Evolutionary conservation across 23 tunicate species (phyloP).

Genomic region (Ciona savignyi): DNA sequence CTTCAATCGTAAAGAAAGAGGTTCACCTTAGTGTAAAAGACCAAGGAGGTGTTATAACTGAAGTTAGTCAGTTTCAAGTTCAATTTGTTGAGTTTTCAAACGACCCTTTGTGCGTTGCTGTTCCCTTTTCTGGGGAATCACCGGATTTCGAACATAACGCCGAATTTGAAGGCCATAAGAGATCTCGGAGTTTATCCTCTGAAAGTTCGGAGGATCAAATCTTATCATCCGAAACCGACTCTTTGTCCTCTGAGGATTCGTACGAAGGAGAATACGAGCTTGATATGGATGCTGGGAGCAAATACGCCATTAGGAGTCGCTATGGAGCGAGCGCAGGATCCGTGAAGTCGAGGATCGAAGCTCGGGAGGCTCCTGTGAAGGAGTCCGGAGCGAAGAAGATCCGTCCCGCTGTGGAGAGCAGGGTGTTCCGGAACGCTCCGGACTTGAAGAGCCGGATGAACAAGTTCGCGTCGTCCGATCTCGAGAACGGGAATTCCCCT

Average conservation of each 20-base stretch:
- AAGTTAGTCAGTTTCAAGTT: background rate
- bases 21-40: background rate
- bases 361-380: slow-evolving; percentile 29
- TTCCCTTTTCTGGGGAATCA: background rate
- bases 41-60: background rate
- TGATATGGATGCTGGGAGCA: slow-evolving; percentile 30
- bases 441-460: slow-evolving; percentile 66
- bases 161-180: background rate
- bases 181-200: background rate
- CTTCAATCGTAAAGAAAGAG: background rate
- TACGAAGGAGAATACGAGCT: slow-evolving; percentile 4
- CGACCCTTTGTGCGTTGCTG: background rate
- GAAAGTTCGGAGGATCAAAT: background rate
- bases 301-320: slow-evolving; percentile 19
- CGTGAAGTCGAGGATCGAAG: slow-evolving; percentile 60
- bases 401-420: slow-evolving; percentile 23
- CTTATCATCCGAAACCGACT: background rate
- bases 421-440: slow-evolving; percentile 27
- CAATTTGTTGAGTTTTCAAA: no score
- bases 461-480: slow-evolving; percentile 23
- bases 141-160: background rate
- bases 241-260: background rate
- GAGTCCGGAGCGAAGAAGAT: background rate
- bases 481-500: background rate
- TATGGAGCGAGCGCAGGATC: slow-evolving; percentile 25